phyloP scores from a whole-genome alignment of 2,888 invertebrate species.

The Tortricodes alternella region DNA sequence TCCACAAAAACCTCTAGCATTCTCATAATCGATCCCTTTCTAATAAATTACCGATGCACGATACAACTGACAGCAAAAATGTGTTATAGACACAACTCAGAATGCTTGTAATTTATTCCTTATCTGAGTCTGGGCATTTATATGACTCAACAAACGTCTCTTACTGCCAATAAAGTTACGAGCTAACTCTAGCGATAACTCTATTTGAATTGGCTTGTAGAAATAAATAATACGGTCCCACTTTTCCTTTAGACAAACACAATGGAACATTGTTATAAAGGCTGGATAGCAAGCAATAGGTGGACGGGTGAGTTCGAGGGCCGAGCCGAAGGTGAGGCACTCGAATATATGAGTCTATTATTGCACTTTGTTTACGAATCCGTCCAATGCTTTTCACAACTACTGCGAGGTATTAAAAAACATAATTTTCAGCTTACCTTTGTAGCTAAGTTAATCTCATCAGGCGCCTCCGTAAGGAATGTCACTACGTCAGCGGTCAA shows the following conservation, averaged over 20 bases:
- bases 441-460: too few relatives aligned
- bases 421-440: too few relatives aligned
- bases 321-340: too few relatives aligned
- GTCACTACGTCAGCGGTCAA: too few relatives aligned
- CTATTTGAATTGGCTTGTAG: slow-evolving; percentile 6
- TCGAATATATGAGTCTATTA: too few relatives aligned
- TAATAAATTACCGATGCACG: slow-evolving; percentile 1
- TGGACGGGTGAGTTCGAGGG: too few relatives aligned
- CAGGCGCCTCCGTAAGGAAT: too few relatives aligned
- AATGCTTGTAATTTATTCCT: slow-evolving; percentile 1
- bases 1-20: not conserved
- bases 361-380: too few relatives aligned
- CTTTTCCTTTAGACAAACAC: slow-evolving; percentile 11
- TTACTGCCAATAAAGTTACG: slow-evolving; percentile 11
- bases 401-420: too few relatives aligned
- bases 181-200: slow-evolving; percentile 11
- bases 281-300: too few relatives aligned
- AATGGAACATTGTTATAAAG: too few relatives aligned
- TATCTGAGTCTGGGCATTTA: slow-evolving; percentile 3
- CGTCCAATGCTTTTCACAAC: too few relatives aligned
- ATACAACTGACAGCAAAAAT: not conserved
- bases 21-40: not conserved
- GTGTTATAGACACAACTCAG: not conserved
- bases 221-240: slow-evolving; percentile 6
- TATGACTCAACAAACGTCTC: slow-evolving; percentile 1